These are phyloP conservation scores for Macrostomum lignano DNA, from an alignment of 1,140 invertebrate genomes.

Conservation along the genomic window DNA sequence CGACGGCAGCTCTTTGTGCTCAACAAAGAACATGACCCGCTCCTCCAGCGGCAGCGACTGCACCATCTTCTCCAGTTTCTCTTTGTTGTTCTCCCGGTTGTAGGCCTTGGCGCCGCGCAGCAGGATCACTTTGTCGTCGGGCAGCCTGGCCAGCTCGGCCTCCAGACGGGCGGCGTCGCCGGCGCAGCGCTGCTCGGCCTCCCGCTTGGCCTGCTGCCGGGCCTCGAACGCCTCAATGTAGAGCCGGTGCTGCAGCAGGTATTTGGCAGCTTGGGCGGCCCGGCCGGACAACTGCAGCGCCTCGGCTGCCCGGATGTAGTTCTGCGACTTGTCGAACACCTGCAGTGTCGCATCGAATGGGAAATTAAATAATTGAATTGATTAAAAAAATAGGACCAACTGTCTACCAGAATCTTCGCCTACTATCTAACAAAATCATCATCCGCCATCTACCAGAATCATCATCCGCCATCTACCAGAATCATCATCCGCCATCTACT, in stretches of 20 bases:
- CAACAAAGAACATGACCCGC: constrained; percentile 11
- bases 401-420: too few species aligned
- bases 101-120: constrained; percentile 12
- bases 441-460: too few species aligned
- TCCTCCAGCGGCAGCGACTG: constrained; percentile 10
- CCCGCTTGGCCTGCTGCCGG: background rate
- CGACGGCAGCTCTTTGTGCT: constrained; percentile 9
- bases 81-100: constrained; percentile 8
- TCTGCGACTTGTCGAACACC: too few species aligned
- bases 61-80: constrained; percentile 11
- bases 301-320: too few species aligned
- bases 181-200: background rate
- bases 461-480: too few species aligned
- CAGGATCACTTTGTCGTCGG: constrained; percentile 1
- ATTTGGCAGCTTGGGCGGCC: constrained; percentile 11
- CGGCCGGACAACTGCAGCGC: too few species aligned
- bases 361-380: too few species aligned
- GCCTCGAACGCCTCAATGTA: background rate
- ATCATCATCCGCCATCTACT: too few species aligned
- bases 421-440: constrained; percentile 13
- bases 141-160: background rate
- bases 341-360: too few species aligned
- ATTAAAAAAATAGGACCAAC: too few species aligned
- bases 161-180: background rate
- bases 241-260: constrained; percentile 8